Evolutionary conservation across 1,140 invertebrate species (phyloP).

Genomic region (Dreissena rostriformis): DNA sequence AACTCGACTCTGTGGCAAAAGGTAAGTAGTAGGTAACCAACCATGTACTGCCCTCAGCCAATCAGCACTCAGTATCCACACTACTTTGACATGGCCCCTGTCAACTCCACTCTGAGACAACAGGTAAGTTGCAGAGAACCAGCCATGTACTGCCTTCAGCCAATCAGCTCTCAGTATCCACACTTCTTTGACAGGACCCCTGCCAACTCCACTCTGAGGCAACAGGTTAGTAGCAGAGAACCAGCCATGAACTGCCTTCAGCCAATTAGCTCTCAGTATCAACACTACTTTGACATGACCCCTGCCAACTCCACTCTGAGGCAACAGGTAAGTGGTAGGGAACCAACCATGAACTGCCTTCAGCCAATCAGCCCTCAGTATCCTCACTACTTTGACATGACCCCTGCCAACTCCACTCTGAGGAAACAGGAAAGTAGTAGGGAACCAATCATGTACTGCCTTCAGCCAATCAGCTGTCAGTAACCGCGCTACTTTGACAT

Average conservation of each 20-base stretch:
- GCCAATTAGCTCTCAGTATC: too few relatives aligned
- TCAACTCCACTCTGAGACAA: constrained; percentile 9
- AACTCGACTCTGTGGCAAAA: constrained; percentile 26
- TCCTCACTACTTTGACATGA: constrained; percentile 45
- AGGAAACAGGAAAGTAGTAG: too few relatives aligned
- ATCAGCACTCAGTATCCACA: constrained; percentile 70
- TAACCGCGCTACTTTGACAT: too few relatives aligned
- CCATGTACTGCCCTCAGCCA: constrained; percentile 87
- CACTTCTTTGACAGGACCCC: constrained; percentile 42
- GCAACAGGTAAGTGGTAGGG: too few relatives aligned
- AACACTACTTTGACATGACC: too few relatives aligned
- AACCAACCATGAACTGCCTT: constrained; percentile 89
- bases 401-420: too few relatives aligned
- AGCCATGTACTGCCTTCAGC: constrained; percentile 87
- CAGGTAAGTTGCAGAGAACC: too few relatives aligned
- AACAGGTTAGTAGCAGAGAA: constrained; percentile 42
- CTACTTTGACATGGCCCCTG: constrained; percentile 45
- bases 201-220: constrained; percentile 13
- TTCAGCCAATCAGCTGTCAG: too few relatives aligned
- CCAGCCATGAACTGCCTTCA: too few relatives aligned
- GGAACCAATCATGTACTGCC: too few relatives aligned
- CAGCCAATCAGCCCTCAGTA: constrained; percentile 80
- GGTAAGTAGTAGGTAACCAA: constrained; percentile 85
- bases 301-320: too few relatives aligned
- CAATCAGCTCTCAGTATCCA: constrained; percentile 75